Conservation (phyloP, 2,888 invertebrate genomes). For the Pollenia angustigena region DNA sequence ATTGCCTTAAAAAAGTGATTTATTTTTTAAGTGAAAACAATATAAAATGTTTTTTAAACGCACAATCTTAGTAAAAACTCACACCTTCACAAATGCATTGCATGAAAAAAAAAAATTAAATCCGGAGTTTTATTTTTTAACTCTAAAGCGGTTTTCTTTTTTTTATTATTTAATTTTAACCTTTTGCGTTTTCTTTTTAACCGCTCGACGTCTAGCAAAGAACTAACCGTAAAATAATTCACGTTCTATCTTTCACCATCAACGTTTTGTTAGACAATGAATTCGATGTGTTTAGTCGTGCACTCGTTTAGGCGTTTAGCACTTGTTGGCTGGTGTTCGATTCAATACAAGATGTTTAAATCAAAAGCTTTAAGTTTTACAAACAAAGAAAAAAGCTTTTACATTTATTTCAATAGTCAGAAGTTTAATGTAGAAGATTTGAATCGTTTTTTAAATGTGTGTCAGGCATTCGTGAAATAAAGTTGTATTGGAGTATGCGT, state of each 20-base stretch:
- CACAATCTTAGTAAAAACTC: not conserved
- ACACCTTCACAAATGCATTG: not conserved
- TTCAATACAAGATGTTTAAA: conserved; percentile 27
- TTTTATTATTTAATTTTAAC: not conserved
- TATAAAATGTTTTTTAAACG: conserved; percentile 4
- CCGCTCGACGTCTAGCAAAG: conserved; percentile 28
- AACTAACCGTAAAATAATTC: not conserved
- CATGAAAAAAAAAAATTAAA: not conserved
- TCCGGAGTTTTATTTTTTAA: not conserved
- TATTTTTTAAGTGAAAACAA: not conserved
- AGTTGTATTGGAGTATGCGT: not conserved
- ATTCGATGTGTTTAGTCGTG: not conserved
- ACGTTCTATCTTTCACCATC: conserved; percentile 44
- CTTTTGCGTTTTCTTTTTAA: conserved; percentile 4
- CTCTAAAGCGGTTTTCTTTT: not conserved
- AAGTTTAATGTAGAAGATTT: not conserved
- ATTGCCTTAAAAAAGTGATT: not conserved
- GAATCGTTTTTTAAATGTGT: conserved; percentile 17
- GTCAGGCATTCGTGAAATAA: not conserved
- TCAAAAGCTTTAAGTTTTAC: conserved; percentile 33
- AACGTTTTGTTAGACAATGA: conserved; percentile 57
- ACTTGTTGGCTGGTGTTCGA: conserved; percentile 35
- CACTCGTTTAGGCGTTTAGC: conserved; percentile 8
- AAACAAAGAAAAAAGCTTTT: conserved; percentile 37
- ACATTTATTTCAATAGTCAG: not conserved